A percentile compares a stretch with the other conserved stretches of the same genome.
These are phyloP conservation scores for Salvator merianae DNA, from an alignment of 2,113 vertebrate species.

Conservation along the genomic window DNA sequence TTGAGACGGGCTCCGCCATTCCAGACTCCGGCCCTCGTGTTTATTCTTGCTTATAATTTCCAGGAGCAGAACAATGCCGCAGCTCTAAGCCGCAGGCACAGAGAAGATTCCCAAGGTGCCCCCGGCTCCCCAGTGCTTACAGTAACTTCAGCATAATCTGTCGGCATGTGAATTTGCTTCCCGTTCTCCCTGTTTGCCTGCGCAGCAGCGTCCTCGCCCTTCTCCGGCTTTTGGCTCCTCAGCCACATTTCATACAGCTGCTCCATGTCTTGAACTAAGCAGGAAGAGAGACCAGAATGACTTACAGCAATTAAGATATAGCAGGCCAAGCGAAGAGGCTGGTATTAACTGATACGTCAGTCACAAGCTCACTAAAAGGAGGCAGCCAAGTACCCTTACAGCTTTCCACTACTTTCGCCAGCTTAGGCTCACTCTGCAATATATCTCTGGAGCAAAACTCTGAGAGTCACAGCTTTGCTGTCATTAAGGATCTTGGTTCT, in stretches of 20 bases:
- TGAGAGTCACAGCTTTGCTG: too few species aligned
- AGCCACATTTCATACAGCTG: constrained; percentile 96
- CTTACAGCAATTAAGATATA: constrained; percentile 58
- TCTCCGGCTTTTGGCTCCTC: constrained; percentile 89
- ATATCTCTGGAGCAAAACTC: too few species aligned
- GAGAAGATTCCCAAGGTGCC: neutral
- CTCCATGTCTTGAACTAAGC: constrained; percentile 95
- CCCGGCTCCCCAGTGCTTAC: constrained; percentile 71
- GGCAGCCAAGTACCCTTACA: neutral
- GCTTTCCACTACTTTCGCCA: too few species aligned
- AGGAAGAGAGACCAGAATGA: constrained; percentile 63
- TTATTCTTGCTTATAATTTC: too few species aligned
- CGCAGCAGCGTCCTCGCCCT: constrained; percentile 81
- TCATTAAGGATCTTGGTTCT: neutral
- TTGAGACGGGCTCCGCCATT: neutral
- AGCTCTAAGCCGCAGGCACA: neutral
- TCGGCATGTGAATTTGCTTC: constrained; percentile 97
- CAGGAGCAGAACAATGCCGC: too few species aligned
- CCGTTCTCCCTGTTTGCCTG: constrained; percentile 86
- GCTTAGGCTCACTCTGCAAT: too few species aligned
- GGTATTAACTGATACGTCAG: neutral
- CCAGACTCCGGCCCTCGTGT: neutral
- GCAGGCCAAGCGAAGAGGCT: too few species aligned
- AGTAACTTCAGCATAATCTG: constrained; percentile 94
- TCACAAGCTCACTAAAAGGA: neutral